Conservation (phyloP, 2,113 vertebrate species). For the Psammodynastes pulverulentus region DNA sequence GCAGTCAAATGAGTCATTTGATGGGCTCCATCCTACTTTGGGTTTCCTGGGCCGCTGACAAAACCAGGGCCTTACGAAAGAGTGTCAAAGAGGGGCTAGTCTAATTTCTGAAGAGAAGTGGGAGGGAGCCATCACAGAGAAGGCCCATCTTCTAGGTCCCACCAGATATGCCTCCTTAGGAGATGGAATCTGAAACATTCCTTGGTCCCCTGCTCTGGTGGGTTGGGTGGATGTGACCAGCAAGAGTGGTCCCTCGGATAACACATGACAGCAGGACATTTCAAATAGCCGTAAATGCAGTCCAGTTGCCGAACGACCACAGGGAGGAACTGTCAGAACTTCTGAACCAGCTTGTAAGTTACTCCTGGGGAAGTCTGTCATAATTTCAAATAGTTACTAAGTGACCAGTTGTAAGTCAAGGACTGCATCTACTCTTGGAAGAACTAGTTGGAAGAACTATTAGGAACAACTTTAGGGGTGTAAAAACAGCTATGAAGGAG, state of each 20-base stretch:
- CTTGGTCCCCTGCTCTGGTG: background rate
- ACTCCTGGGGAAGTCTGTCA: no score
- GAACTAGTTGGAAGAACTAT: background rate
- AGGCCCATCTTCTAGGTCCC: background rate
- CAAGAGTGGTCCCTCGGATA: background rate
- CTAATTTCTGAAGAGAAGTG: background rate
- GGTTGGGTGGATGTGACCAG: background rate
- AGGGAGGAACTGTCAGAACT: no score
- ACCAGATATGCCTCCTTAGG: background rate
- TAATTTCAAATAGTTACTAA: no score
- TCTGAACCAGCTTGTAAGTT: no score
- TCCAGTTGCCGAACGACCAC: no score
- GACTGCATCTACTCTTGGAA: background rate
- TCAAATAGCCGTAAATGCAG: no score
- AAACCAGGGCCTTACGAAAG: background rate
- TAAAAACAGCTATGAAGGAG: background rate
- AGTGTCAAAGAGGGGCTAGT: background rate
- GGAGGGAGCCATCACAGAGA: background rate
- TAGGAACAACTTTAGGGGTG: background rate
- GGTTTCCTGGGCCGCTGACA: background rate
- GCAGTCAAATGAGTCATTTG: background rate
- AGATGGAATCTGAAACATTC: background rate
- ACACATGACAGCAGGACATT: background rate
- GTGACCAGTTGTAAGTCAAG: no score
- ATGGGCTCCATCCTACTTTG: background rate